These are phyloP conservation scores for Pegea sp. DNA, from an alignment of 23 tunicate genomes.

Conservation along the genomic window DNA sequence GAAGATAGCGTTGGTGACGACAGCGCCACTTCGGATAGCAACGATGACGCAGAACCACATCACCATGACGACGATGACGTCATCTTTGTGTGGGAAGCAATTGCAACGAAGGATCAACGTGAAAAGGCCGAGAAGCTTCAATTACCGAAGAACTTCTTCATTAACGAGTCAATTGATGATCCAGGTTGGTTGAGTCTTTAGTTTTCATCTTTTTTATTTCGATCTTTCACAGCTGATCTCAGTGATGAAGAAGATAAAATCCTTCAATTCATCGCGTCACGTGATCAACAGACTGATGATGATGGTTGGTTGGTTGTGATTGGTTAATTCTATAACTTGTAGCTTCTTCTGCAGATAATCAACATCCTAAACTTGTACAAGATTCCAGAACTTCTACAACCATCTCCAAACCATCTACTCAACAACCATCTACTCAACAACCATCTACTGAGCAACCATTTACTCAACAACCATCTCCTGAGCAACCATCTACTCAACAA, in stretches of 20 bases:
- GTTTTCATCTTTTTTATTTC: too few relatives aligned
- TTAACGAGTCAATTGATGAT: slow-evolving; percentile 6
- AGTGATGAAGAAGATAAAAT: slow-evolving; percentile 55
- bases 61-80: slow-evolving; percentile 50
- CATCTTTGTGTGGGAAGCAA: slow-evolving; percentile 40
- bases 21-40: neutral
- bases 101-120: slow-evolving; percentile 26
- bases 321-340: too few relatives aligned
- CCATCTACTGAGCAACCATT: too few relatives aligned
- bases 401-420: too few relatives aligned
- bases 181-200: slow-evolving; percentile 20
- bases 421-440: too few relatives aligned
- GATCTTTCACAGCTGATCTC: slow-evolving; percentile 4
- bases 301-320: slow-evolving; percentile 1
- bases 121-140: slow-evolving; percentile 33
- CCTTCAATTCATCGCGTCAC: slow-evolving; percentile 16
- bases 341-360: too few relatives aligned
- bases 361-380: too few relatives aligned
- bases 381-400: too few relatives aligned
- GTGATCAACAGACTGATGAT: slow-evolving; percentile 16
- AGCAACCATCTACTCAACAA: too few relatives aligned
- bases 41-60: neutral
- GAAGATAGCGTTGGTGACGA: too few relatives aligned
- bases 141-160: slow-evolving; percentile 41
- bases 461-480: too few relatives aligned